Conservation (phyloP, 2,113 vertebrate species). For the Sula dactylatra region DNA sequence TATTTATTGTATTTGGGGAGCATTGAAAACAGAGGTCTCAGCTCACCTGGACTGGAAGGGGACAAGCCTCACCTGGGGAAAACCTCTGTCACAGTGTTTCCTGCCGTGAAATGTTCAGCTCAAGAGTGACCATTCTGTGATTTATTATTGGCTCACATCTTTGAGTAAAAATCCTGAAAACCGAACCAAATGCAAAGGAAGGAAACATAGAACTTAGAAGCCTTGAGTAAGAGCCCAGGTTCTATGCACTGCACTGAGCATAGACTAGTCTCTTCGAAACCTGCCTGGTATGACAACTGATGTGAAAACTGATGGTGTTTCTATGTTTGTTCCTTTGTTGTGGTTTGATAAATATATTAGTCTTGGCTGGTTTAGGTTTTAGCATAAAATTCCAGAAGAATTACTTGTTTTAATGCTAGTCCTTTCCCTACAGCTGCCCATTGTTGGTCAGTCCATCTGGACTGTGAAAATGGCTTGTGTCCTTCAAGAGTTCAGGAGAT, state of each 20-base stretch:
- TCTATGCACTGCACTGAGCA: not conserved
- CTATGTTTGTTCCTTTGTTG: not conserved
- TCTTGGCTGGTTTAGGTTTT: not conserved
- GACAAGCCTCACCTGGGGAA: not conserved
- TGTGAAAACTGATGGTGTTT: not conserved
- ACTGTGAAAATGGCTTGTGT: not conserved
- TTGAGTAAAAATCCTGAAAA: not conserved
- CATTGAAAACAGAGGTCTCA: not conserved
- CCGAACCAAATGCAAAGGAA: not conserved
- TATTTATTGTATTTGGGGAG: accelerated
- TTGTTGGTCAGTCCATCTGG: not conserved
- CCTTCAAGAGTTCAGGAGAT: not conserved
- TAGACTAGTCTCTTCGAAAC: not conserved
- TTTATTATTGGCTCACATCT: not conserved
- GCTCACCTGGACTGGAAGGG: not conserved
- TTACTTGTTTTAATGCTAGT: not conserved
- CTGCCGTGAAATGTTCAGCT: not conserved
- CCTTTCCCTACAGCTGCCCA: not conserved
- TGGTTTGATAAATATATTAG: not conserved
- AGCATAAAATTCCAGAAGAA: not conserved
- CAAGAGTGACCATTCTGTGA: not conserved
- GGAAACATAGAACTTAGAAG: not conserved
- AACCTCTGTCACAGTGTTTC: not conserved
- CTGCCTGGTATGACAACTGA: not conserved
- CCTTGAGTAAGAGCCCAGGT: not conserved